Evolutionary conservation across 2,888 invertebrate species (phyloP).

Genomic region (Onthophagus sagittarius): DNA sequence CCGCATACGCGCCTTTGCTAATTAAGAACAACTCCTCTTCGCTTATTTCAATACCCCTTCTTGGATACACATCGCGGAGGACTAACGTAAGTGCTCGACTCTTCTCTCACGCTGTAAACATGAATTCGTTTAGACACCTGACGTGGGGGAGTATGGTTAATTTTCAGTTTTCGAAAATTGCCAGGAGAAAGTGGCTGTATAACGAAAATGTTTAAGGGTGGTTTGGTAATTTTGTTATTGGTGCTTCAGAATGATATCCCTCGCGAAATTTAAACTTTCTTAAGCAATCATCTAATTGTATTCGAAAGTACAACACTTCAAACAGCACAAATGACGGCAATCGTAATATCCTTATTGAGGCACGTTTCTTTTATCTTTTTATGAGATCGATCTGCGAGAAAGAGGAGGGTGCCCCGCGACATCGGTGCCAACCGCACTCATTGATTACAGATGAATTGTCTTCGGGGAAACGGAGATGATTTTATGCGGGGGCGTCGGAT

Average conservation of each 20-base stretch:
- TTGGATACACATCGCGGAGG: neutral
- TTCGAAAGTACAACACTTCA: neutral
- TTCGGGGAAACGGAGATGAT: neutral
- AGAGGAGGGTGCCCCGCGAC: neutral
- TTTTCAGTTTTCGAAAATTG: neutral
- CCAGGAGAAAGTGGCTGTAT: neutral
- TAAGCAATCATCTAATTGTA: neutral
- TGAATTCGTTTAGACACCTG: neutral
- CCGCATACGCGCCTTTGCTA: constrained; percentile 39
- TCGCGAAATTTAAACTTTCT: neutral
- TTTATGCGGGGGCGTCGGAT: neutral
- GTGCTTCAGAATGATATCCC: neutral
- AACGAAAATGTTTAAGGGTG: neutral
- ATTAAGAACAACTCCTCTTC: constrained; percentile 35
- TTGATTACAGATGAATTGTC: neutral
- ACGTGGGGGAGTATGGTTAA: neutral
- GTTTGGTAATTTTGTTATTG: neutral
- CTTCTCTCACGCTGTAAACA: constrained; percentile 1
- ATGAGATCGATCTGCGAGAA: neutral
- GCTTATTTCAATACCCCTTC: constrained; percentile 10
- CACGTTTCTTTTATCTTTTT: neutral
- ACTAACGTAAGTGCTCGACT: neutral
- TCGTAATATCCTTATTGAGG: neutral
- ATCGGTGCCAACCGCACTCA: neutral
- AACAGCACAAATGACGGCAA: neutral